Evolutionary conservation across 2,113 vertebrate genomes (phyloP).

Genomic region (Nothobranchius kuhntae): DNA sequence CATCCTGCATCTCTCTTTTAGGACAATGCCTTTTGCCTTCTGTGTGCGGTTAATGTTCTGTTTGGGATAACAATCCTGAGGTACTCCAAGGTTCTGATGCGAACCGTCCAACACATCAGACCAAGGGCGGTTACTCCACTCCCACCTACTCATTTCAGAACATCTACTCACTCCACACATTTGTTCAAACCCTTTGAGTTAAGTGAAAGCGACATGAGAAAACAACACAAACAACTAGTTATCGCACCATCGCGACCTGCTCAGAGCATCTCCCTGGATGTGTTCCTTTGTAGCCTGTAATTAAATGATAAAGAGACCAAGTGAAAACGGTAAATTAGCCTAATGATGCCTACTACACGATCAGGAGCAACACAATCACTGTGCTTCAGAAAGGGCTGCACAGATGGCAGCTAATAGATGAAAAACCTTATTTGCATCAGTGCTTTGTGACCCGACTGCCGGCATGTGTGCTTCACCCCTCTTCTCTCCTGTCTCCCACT

Average conservation of each 20-base stretch:
- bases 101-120: constrained; percentile 24
- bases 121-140: constrained; percentile 8
- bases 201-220: constrained; percentile 25
- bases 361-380: constrained; percentile 12
- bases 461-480: constrained; percentile 1
- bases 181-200: constrained; percentile 12
- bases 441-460: constrained; percentile 21
- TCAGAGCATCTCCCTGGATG: constrained; percentile 7
- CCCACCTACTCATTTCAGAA: constrained; percentile 12
- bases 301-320: constrained; percentile 38
- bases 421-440: constrained; percentile 36
- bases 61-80: constrained; percentile 11
- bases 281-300: constrained; percentile 29
- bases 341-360: constrained; percentile 18
- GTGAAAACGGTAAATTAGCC: constrained; percentile 58
- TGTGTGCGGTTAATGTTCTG: constrained; percentile 28
- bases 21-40: constrained; percentile 60
- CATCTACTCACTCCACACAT: constrained; percentile 22
- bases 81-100: constrained; percentile 4
- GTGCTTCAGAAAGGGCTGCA: background rate
- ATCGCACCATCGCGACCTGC: constrained; percentile 6
- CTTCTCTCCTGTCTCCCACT: background rate
- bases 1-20: constrained; percentile 29
- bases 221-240: constrained; percentile 23
- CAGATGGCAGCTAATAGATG: constrained; percentile 42